phyloP scores from a whole-genome alignment of 2,797 vertebrate genomes.

The Catharus ustulatus region DNA sequence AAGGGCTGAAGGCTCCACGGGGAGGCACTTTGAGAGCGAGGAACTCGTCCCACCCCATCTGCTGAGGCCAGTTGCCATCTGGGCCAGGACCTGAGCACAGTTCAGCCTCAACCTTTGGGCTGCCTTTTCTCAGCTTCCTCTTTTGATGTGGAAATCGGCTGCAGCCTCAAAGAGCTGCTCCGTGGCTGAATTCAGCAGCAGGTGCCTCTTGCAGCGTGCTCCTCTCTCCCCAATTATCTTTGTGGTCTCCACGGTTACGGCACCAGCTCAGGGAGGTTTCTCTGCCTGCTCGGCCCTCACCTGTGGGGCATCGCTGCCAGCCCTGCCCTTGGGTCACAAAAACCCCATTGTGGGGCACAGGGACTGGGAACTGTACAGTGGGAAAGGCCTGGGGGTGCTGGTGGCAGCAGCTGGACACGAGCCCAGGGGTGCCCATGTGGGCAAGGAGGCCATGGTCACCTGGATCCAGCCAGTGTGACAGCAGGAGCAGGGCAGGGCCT shows the following conservation, averaged over 20 bases:
- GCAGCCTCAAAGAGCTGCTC: conserved; percentile 44
- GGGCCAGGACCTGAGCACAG: conserved; percentile 9
- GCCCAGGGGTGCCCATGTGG: not conserved
- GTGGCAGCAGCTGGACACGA: not conserved
- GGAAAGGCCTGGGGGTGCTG: not conserved
- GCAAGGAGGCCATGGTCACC: not conserved
- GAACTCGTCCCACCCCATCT: not conserved
- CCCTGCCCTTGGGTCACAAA: not conserved
- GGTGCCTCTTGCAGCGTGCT: conserved; percentile 6
- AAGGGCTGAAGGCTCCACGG: not conserved
- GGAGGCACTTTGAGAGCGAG: not conserved
- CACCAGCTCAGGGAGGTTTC: not conserved
- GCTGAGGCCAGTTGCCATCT: not conserved
- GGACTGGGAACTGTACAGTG: not conserved
- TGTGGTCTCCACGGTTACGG: conserved; percentile 38
- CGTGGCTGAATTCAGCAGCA: conserved; percentile 40
- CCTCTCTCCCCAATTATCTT: conserved; percentile 12
- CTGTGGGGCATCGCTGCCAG: not conserved
- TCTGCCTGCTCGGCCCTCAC: not conserved
- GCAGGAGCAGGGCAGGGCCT: not conserved
- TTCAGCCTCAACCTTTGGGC: conserved; percentile 2
- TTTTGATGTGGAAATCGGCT: conserved; percentile 65
- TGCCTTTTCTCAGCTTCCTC: conserved; percentile 7
- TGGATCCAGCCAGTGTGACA: not conserved
- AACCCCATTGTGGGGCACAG: not conserved